Evolutionary conservation across 2,888 invertebrate species (phyloP).

Genomic region (Pterobdella sp.): DNA sequence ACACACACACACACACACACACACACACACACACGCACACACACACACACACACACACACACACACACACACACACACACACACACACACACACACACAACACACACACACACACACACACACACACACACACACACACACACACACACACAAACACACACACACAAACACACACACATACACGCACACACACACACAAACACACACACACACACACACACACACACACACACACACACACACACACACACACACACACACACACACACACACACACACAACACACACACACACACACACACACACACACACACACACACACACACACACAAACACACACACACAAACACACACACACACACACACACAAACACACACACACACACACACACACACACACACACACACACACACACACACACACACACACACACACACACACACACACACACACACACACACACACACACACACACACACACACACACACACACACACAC

Average conservation of each 20-base stretch:
- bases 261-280: constrained; percentile 4
- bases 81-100: constrained; percentile 16
- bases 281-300: constrained; percentile 13
- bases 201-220: constrained; percentile 10
- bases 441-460: constrained; percentile 29
- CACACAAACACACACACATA: constrained; percentile 12
- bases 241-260: constrained; percentile 4
- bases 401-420: constrained; percentile 29
- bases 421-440: constrained; percentile 28
- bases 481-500: constrained; percentile 3
- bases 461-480: constrained; percentile 25
- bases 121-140: constrained; percentile 12
- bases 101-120: constrained; percentile 16
- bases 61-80: constrained; percentile 10
- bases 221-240: constrained; percentile 4
- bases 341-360: constrained; percentile 29
- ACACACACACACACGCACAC: not conserved
- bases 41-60: not conserved
- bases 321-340: constrained; percentile 39
- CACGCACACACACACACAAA: constrained; percentile 14
- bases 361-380: constrained; percentile 29
- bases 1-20: constrained; percentile 13
- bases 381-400: constrained; percentile 27
- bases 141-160: constrained; percentile 11
- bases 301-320: constrained; percentile 31